A percentile compares a stretch with the other conserved stretches of the same genome.
phyloP scores from a whole-genome alignment of 2,888 invertebrate species.

The Eupithecia abbreviata region DNA sequence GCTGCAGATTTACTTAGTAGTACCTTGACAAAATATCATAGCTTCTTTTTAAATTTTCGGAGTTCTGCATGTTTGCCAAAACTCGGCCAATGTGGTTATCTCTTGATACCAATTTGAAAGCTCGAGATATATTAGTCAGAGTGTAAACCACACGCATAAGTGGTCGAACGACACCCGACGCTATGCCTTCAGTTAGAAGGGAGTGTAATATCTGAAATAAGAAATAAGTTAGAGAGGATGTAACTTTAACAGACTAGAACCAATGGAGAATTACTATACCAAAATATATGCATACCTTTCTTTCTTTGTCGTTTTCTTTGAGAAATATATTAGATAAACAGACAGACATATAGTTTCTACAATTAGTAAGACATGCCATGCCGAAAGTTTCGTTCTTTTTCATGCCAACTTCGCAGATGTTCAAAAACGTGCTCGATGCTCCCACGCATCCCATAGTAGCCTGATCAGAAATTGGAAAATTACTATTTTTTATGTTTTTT shows the following conservation, averaged over 20 bases:
- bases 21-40: not conserved
- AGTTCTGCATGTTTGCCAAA: constrained; percentile 28
- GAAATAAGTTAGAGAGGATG: not conserved
- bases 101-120: constrained; percentile 29
- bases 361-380: not conserved
- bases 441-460: not conserved
- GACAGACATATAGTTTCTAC: not conserved
- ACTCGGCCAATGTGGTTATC: constrained; percentile 34
- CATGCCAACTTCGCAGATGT: not conserved
- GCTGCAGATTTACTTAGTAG: too few relatives aligned
- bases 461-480: not conserved
- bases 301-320: not conserved
- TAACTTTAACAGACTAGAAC: not conserved
- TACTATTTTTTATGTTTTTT: not conserved
- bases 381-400: not conserved
- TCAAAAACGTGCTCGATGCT: not conserved
- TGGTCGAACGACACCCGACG: constrained; percentile 40
- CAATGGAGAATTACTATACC: not conserved
- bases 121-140: constrained; percentile 24
- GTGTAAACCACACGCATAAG: constrained; percentile 29
- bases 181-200: constrained; percentile 33
- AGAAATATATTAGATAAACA: not conserved
- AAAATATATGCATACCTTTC: not conserved
- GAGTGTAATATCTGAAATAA: constrained; percentile 22
- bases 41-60: not conserved